These are phyloP conservation scores for Drosophila watanabei DNA, from an alignment of 1,140 invertebrate species.

Conservation along the genomic window DNA sequence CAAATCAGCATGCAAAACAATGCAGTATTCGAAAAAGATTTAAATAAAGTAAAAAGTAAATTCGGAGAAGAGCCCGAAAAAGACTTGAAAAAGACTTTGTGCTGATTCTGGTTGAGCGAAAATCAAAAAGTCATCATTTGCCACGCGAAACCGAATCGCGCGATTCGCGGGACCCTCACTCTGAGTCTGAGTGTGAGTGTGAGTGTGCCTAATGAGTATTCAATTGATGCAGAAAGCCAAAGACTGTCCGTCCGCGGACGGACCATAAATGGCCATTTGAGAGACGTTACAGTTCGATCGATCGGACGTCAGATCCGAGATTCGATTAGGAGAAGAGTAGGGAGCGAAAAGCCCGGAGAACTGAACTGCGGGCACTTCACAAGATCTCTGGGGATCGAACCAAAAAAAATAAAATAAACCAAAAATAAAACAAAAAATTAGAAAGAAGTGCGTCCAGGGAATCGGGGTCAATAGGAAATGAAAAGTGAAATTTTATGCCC, in stretches of 20 bases:
- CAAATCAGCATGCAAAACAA: conserved; percentile 60
- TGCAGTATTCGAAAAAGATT: conserved; percentile 31
- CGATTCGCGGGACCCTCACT: conserved; percentile 26
- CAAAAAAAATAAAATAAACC: not conserved
- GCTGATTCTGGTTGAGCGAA: conserved; percentile 60
- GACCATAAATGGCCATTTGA: conserved; percentile 69
- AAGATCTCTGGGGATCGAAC: conserved; percentile 9
- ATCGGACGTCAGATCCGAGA: conserved; percentile 54
- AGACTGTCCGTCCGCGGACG: conserved; percentile 21
- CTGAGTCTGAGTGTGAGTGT: conserved; percentile 45
- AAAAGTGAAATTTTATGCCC: conserved; percentile 78
- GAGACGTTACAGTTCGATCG: conserved; percentile 72
- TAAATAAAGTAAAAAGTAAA: conserved; percentile 15
- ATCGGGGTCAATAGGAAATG: conserved; percentile 81
- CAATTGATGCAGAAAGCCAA: conserved; percentile 76
- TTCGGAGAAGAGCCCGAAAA: conserved; percentile 25
- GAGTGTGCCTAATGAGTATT: conserved; percentile 82
- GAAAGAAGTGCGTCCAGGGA: conserved; percentile 77
- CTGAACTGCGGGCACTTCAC: conserved; percentile 53
- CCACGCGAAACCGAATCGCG: conserved; percentile 51
- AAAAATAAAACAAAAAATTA: conserved; percentile 45
- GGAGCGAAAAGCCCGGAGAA: conserved; percentile 42
- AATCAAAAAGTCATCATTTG: conserved; percentile 82
- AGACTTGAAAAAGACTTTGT: conserved; percentile 64
- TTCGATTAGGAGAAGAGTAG: conserved; percentile 69